Conservation (phyloP, 2,888 invertebrate species). For the Nephrotoma guestfalica region DNA sequence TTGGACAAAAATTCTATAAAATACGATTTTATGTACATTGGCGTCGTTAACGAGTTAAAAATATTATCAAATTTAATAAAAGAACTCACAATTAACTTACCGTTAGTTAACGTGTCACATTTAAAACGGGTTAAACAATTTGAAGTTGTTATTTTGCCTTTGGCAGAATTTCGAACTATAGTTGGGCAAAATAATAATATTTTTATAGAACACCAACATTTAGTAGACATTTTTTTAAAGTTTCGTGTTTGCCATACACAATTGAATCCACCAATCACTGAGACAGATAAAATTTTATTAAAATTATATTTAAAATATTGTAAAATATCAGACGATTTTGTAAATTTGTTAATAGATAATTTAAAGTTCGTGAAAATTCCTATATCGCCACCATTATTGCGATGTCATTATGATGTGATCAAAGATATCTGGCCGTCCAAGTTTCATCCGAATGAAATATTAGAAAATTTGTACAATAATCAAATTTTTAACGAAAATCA, state of each 20-base stretch:
- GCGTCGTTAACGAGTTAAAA: constrained; percentile 42
- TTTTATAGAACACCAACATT: neutral
- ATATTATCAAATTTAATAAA: constrained; percentile 46
- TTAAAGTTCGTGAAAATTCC: constrained; percentile 44
- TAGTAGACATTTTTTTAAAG: neutral
- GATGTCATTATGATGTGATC: constrained; percentile 46
- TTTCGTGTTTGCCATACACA: neutral
- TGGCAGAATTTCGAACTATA: constrained; percentile 23
- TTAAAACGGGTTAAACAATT: constrained; percentile 54
- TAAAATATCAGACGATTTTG: neutral
- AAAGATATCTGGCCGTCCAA: constrained; percentile 63
- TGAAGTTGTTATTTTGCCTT: constrained; percentile 40
- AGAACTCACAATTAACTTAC: constrained; percentile 40
- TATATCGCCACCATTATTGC: constrained; percentile 43
- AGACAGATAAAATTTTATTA: neutral
- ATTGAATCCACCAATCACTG: neutral
- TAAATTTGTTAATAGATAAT: constrained; percentile 16
- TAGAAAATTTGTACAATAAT: constrained; percentile 51
- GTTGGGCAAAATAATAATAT: constrained; percentile 22
- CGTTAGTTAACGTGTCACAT: constrained; percentile 48
- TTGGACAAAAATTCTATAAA: constrained; percentile 33
- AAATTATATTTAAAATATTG: neutral
- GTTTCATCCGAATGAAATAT: constrained; percentile 62
- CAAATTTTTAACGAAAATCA: constrained; percentile 43
- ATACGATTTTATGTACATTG: constrained; percentile 43